Evolutionary conservation across 2,113 vertebrate species (phyloP).

Genomic region (Charina bottae): DNA sequence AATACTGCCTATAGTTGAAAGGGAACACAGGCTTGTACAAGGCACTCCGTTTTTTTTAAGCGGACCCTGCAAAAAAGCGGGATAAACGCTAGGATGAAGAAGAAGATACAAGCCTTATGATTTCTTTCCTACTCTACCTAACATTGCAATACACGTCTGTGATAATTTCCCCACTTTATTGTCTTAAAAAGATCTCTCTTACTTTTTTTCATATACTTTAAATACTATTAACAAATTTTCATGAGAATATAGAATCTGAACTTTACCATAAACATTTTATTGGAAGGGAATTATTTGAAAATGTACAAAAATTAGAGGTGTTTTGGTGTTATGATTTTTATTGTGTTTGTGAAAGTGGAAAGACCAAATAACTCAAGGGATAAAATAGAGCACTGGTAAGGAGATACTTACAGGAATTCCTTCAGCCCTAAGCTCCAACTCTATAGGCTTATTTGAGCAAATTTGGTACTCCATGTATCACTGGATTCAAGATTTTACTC

Average conservation of each 20-base stretch:
- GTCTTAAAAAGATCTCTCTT: constrained; percentile 25
- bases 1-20: background rate
- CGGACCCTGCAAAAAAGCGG: too few species aligned
- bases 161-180: background rate
- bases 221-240: background rate
- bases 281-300: constrained; percentile 37
- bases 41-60: too few species aligned
- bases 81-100: too few species aligned
- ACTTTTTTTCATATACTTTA: constrained; percentile 25
- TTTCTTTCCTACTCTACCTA: background rate
- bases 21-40: background rate
- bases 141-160: constrained; percentile 8
- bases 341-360: constrained; percentile 39
- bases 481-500: background rate
- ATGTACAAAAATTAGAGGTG: constrained; percentile 39
- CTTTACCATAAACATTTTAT: constrained; percentile 17
- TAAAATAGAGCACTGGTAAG: constrained; percentile 30
- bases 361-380: constrained; percentile 37
- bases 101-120: constrained; percentile 26
- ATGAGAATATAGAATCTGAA: constrained; percentile 25
- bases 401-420: constrained; percentile 19
- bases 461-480: constrained; percentile 6
- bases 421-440: constrained; percentile 29
- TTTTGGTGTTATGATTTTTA: constrained; percentile 37
- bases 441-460: background rate